Percentiles rank a stretch among this genome's conserved stretches.
phyloP scores from a whole-genome alignment of 1,140 invertebrate species.

The Lethrus apterus region DNA sequence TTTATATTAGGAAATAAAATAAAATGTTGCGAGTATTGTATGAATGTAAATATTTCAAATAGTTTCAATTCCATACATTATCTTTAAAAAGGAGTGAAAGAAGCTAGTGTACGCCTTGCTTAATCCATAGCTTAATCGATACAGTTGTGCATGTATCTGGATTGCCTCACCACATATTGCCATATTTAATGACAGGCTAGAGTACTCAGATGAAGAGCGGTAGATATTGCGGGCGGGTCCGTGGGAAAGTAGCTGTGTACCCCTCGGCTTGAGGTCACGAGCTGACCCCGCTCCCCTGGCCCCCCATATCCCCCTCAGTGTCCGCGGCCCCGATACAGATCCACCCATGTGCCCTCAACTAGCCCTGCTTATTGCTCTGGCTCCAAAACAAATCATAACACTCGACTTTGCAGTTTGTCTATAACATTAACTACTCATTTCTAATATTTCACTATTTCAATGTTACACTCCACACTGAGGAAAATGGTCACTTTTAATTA shows the following conservation, averaged over 20 bases:
- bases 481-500: too few relatives aligned
- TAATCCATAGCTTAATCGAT: conserved; percentile 33
- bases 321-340: conserved; percentile 33
- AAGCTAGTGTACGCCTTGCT: conserved; percentile 17
- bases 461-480: too few relatives aligned
- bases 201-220: conserved; percentile 40
- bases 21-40: too few relatives aligned
- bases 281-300: conserved; percentile 33
- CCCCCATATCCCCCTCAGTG: conserved; percentile 24
- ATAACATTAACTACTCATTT: too few relatives aligned
- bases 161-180: conserved; percentile 39
- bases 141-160: conserved; percentile 37
- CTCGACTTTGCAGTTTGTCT: too few relatives aligned
- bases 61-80: too few relatives aligned
- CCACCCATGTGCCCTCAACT: conserved; percentile 23
- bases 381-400: too few relatives aligned
- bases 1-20: too few relatives aligned
- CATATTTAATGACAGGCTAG: conserved; percentile 43
- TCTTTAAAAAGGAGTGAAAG: not conserved
- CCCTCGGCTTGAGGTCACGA: conserved; percentile 42
- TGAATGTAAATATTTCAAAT: too few relatives aligned
- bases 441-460: too few relatives aligned
- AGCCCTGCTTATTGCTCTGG: not conserved
- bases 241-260: conserved; percentile 43
- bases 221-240: conserved; percentile 42